A percentile compares a stretch with the other conserved stretches of the same genome.
These are phyloP conservation scores for Laspeyria flexula DNA, from an alignment of 2,888 invertebrate genomes.

Conservation along the genomic window DNA sequence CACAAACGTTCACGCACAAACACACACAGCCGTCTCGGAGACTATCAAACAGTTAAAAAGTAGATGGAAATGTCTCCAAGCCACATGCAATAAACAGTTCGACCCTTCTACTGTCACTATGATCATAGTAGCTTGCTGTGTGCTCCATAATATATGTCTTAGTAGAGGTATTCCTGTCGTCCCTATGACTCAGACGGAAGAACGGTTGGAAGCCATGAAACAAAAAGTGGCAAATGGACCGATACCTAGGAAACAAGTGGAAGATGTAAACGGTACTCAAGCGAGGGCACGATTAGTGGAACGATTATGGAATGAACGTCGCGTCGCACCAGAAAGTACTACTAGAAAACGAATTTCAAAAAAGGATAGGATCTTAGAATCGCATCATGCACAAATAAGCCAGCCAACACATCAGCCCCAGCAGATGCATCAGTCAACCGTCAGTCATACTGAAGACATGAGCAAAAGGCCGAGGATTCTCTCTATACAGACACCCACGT, in stretches of 20 bases:
- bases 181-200: constrained; percentile 72
- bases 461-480: constrained; percentile 69
- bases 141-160: constrained; percentile 73
- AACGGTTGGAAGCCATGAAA: constrained; percentile 75
- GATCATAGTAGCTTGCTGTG: constrained; percentile 73
- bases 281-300: constrained; percentile 62
- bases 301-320: constrained; percentile 69
- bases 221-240: constrained; percentile 78
- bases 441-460: constrained; percentile 61
- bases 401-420: constrained; percentile 25
- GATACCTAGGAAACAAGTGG: constrained; percentile 64
- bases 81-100: constrained; percentile 76
- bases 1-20: constrained; percentile 65
- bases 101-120: constrained; percentile 68
- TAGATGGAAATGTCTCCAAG: constrained; percentile 77
- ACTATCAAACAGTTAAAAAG: constrained; percentile 77
- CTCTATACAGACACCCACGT: constrained; percentile 63
- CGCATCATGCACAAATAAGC: constrained; percentile 32
- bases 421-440: constrained; percentile 37
- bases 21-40: constrained; percentile 59
- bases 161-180: constrained; percentile 56
- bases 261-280: constrained; percentile 58
- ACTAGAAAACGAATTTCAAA: constrained; percentile 70
- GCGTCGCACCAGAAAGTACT: constrained; percentile 57
- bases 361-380: constrained; percentile 64